These are phyloP conservation scores for Oeneis ivallda DNA, from an alignment of 2,888 invertebrate species.

Conservation along the genomic window DNA sequence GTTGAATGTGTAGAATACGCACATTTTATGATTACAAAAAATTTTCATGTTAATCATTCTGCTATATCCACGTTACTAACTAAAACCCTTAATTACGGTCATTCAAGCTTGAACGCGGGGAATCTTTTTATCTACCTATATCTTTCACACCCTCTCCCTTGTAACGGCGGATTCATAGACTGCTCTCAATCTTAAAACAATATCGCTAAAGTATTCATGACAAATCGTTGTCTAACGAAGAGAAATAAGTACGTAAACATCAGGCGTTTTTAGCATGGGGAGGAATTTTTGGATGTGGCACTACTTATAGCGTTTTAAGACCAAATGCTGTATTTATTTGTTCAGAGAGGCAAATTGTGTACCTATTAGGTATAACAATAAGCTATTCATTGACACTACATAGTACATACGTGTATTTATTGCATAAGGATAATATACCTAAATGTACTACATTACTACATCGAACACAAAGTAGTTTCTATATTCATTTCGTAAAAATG, in stretches of 20 bases:
- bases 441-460: no score
- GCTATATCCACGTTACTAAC: neutral
- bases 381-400: no score
- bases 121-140: conserved; percentile 7
- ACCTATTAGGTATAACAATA: no score
- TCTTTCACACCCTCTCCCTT: conserved; percentile 46
- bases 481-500: no score
- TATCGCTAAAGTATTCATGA: conserved; percentile 80
- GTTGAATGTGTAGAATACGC: no score
- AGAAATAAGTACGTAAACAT: conserved; percentile 78
- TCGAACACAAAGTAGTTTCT: no score
- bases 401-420: no score
- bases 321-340: neutral
- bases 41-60: neutral
- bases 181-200: conserved; percentile 79
- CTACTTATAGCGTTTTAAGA: conserved; percentile 45
- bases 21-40: no score
- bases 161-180: conserved; percentile 43
- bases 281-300: conserved; percentile 43
- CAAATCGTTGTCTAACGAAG: conserved; percentile 79
- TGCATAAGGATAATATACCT: no score
- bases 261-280: conserved; percentile 69
- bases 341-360: no score
- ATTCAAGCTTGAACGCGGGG: neutral
- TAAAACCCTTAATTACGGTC: neutral